Evolutionary conservation across 2,797 vertebrate species (phyloP), one percentile per base, ranked within the genome.

Genomic region (Notolepis coatsorum): DNA sequence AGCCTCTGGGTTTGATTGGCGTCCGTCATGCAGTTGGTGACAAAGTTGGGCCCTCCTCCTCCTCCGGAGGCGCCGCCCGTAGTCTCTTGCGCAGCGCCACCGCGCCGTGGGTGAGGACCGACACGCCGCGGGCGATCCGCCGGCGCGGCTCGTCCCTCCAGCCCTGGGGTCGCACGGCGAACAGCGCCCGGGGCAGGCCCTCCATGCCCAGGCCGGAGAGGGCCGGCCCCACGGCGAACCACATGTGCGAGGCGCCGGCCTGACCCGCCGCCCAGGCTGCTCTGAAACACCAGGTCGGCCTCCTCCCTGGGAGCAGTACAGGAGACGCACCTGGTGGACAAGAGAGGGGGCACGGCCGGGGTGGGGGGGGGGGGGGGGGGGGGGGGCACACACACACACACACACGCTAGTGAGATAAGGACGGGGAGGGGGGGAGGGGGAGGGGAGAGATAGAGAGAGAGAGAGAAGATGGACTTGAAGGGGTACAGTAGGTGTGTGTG

Each of bases 271-370:
- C 94, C 64, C 93, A 93, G 0, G 96, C 96, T 0, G 96, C 96
- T 5, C 82, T 81, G 85, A n/a, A 98, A 97, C 39, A 98, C 93
- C 37, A 93, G 82, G 73, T 96, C 95, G 0, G 96, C 95, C 79
- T 98, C 96, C 67, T 98, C 96, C n/a, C 17, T 96, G 93, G 46
- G 96, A 96, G 64, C 96, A 98, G 88, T 97, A 98, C 80, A 98
- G 95, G 82, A 98, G 90, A 23, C 96, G 95, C 57, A 98, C 96
- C 93, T 94, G 88, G 53, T 74, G 84, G 77, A 80, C 61, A 75
- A 71, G 21, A 68, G 77, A 74, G 73, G 74, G 76, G 71, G 72
- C 71, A 78, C 85, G 83, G 73, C 77, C n/a, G 75, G 81, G 80
- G 73, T 84, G 77, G 68, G 76, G 71, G 75, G 76, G 81, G 70